Conservation (phyloP, 2,888 invertebrate species). For the Bibio marci region DNA sequence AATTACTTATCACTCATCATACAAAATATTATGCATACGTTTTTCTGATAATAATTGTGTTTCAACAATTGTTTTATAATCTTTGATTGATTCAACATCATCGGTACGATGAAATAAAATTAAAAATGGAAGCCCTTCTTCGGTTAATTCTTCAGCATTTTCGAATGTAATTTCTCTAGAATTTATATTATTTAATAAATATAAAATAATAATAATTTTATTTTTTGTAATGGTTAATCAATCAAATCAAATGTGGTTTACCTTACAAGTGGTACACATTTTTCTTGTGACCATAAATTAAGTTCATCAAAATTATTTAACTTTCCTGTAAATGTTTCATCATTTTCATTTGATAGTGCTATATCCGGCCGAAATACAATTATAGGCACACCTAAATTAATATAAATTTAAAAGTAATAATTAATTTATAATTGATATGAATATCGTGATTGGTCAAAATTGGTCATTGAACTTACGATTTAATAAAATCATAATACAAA, state of each 20-base stretch:
- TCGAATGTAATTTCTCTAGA: constrained; percentile 87
- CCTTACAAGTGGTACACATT: constrained; percentile 89
- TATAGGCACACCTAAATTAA: constrained; percentile 47
- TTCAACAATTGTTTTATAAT: constrained; percentile 65
- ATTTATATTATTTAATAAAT: not conserved
- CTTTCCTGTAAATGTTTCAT: constrained; percentile 67
- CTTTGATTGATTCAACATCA: constrained; percentile 63
- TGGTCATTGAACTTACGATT: too few relatives aligned
- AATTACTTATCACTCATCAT: not conserved
- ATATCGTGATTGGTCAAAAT: too few relatives aligned
- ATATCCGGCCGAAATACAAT: constrained; percentile 70
- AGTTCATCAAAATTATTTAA: constrained; percentile 64
- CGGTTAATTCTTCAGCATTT: constrained; percentile 97
- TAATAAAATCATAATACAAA: too few relatives aligned
- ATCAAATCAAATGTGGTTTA: not conserved
- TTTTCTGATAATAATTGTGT: constrained; percentile 69
- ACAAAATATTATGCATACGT: constrained; percentile 44
- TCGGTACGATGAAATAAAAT: constrained; percentile 88
- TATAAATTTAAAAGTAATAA: not conserved
- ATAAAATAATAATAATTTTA: too few relatives aligned
- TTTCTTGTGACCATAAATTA: constrained; percentile 77
- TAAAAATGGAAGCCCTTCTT: constrained; percentile 95
- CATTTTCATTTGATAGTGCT: constrained; percentile 60
- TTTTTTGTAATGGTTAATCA: too few relatives aligned
- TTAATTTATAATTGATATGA: not conserved